Conservation (phyloP, 1,140 invertebrate species). For the Cherax destructor region DNA sequence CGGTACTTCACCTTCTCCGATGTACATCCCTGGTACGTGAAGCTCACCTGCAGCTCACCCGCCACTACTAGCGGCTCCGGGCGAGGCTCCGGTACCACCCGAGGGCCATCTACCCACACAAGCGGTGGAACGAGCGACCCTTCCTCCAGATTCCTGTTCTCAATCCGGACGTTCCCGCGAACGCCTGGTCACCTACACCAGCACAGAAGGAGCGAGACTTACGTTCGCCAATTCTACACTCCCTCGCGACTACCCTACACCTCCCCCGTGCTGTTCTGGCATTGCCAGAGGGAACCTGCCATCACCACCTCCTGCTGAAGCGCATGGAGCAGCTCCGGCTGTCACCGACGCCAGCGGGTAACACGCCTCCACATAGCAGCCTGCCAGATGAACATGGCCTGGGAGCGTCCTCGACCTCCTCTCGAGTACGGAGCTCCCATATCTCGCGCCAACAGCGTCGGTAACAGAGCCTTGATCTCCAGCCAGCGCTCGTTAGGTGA, state of each 20-base stretch:
- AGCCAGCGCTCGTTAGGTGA: slow-evolving; percentile 75
- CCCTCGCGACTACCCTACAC: slow-evolving; percentile 76
- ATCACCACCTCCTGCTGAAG: slow-evolving; percentile 78
- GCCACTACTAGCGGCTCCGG: slow-evolving; percentile 12
- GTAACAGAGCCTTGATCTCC: slow-evolving; percentile 77
- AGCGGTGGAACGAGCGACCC: slow-evolving; percentile 24
- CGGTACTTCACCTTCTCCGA: slow-evolving; percentile 71
- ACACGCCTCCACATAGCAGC: slow-evolving; percentile 79
- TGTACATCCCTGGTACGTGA: slow-evolving; percentile 68
- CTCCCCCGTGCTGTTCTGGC: slow-evolving; percentile 79
- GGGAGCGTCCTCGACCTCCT: slow-evolving; percentile 78
- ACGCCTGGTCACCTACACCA: slow-evolving; percentile 55
- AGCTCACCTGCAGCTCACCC: neutral
- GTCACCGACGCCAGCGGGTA: slow-evolving; percentile 77
- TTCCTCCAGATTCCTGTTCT: slow-evolving; percentile 57
- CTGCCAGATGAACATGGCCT: slow-evolving; percentile 77
- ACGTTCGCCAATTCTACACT: slow-evolving; percentile 77
- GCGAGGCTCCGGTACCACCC: slow-evolving; percentile 63
- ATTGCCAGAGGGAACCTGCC: slow-evolving; percentile 77
- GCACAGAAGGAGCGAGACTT: slow-evolving; percentile 45
- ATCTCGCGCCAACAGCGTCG: slow-evolving; percentile 75
- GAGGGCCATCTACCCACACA: neutral
- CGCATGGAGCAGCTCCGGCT: slow-evolving; percentile 78
- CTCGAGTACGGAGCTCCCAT: slow-evolving; percentile 79
- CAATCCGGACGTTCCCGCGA: slow-evolving; percentile 59